phyloP scores from a whole-genome alignment of 2,113 vertebrate genomes.

The Scytalopus superciliaris region DNA sequence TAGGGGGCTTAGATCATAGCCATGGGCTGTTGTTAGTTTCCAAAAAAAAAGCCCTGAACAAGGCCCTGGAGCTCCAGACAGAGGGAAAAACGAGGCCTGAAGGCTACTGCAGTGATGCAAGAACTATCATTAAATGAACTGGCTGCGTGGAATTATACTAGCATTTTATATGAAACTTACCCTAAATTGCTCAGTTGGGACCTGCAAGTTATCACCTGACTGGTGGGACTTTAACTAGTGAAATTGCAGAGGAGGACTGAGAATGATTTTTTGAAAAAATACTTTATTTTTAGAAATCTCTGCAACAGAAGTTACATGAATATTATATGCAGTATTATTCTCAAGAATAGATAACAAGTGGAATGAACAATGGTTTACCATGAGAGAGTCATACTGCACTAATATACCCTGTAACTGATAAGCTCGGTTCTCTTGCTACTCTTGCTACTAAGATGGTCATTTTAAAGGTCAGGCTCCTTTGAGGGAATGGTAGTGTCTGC shows the following conservation, averaged over 20 bases:
- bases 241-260: background rate
- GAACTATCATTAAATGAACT: background rate
- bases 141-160: background rate
- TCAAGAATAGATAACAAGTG: background rate
- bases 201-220: background rate
- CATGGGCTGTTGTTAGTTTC: background rate
- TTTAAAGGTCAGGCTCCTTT: background rate
- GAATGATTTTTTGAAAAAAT: background rate
- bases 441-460: background rate
- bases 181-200: background rate
- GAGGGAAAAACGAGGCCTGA: background rate
- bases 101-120: background rate
- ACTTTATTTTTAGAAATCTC: conserved; percentile 15
- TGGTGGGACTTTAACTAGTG: background rate
- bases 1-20: rapidly evolving
- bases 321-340: background rate
- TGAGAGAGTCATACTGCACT: background rate
- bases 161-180: background rate
- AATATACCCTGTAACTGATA: background rate
- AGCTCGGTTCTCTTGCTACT: background rate
- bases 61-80: background rate
- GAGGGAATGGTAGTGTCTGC: background rate
- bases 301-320: background rate
- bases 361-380: background rate
- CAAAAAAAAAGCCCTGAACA: background rate